Evolutionary conservation across 2,888 invertebrate species (phyloP), one percentile per base, ranked within the genome.

Genomic region (Trichacis sp.): DNA sequence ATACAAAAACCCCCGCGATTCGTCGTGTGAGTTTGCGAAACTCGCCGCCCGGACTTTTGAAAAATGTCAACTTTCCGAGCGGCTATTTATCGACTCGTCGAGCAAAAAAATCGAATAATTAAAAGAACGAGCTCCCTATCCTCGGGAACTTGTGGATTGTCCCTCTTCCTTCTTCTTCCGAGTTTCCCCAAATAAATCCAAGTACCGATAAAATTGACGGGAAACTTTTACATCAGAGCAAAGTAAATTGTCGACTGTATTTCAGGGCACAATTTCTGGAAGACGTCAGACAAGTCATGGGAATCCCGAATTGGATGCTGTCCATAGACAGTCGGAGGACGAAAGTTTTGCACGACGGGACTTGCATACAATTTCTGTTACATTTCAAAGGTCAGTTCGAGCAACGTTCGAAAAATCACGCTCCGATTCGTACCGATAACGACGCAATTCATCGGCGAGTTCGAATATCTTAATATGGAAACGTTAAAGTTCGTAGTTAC

Each of bases 231-330:
- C 9, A 9, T n/a, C 15, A 14, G 18, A 45, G 9, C 20, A 45
- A 19, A 45, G 11, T 19, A 45, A 45, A 45, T 45, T 19, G 20
- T 11, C 9, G 9, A 19, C 45, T 40, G 40, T 8, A 15, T 40
- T 40, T 40, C 40, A 40, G 40, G 15, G 40, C 15, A 14, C 92
- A 92, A 84, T 96, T 96, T 85, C 88, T 96, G 71, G 90, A 91
- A 59, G 94, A 95, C 71, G 86, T 95, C 6, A 88, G 95, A 30
- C 87, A 88, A 52, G 91, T 95, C 20, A 88, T 96, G 90, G 95
- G 94, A 20, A 91, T 93, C 55, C 96, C 96, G 0, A 92, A 92
- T 79, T 96, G 96, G 96, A 93, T 95, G 91, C 81, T 96, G 70
- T 90, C 92, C 14, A 91, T 94, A 54, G 96, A 96, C 86, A 90